Conservation (phyloP, 2,888 invertebrate species). For the Coenonympha arcania region DNA sequence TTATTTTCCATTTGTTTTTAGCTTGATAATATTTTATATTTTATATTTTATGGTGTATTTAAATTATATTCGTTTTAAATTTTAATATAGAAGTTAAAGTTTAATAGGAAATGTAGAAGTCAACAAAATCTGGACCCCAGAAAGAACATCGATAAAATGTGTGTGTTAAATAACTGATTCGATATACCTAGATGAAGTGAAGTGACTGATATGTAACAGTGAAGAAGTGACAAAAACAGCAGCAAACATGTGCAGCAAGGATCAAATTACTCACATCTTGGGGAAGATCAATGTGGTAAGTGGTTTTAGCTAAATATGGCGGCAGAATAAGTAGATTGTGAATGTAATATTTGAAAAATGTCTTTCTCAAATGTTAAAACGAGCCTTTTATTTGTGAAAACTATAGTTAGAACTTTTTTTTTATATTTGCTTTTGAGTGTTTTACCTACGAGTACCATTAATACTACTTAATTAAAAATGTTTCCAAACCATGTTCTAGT, state of each 20-base stretch:
- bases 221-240: conserved; percentile 31
- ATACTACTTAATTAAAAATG: no score
- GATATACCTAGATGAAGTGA: neutral
- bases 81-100: neutral
- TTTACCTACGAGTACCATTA: no score
- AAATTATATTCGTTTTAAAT: no score
- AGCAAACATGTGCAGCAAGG: conserved; percentile 77
- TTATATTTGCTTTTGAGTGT: no score
- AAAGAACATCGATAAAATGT: conserved; percentile 26
- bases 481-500: no score
- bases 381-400: no score
- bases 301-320: conserved; percentile 28
- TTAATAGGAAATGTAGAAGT: neutral
- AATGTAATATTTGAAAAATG: neutral
- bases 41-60: no score
- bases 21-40: no score
- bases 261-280: conserved; percentile 80
- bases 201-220: conserved; percentile 36
- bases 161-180: neutral
- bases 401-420: no score
- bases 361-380: no score
- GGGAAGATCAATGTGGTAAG: conserved; percentile 84
- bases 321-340: no score
- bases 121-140: conserved; percentile 30
- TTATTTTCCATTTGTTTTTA: no score